Percentiles rank a stretch among this genome's conserved stretches.
Evolutionary conservation across 2,797 vertebrate species (phyloP).

Genomic region (Rhadinocentrus ornatus): DNA sequence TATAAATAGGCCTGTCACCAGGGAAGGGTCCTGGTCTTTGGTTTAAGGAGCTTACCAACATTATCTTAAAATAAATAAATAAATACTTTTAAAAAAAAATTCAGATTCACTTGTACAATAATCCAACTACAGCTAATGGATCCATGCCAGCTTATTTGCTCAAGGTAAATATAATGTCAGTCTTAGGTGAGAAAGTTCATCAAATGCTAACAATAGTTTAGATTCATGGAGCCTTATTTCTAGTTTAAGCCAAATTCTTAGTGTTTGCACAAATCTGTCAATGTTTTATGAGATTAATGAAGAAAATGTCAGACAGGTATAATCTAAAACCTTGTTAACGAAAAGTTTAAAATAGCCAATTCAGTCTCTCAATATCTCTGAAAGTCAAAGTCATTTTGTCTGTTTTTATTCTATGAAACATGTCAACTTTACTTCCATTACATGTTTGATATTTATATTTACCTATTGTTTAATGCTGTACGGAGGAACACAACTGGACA

Average conservation of each 20-base stretch:
- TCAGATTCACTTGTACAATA: slow-evolving; percentile 34
- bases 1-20: slow-evolving; percentile 41
- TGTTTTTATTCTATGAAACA: too few species aligned
- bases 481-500: neutral
- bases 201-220: slow-evolving; percentile 21
- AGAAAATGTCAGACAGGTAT: slow-evolving; percentile 24
- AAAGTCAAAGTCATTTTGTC: slow-evolving; percentile 28
- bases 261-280: slow-evolving; percentile 22
- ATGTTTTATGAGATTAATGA: slow-evolving; percentile 24
- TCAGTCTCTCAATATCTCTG: neutral
- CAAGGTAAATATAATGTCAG: slow-evolving; percentile 27
- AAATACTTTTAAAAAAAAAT: slow-evolving; percentile 6
- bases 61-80: slow-evolving; percentile 14
- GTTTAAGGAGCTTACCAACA: slow-evolving; percentile 41
- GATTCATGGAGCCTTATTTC: slow-evolving; percentile 16
- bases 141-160: slow-evolving; percentile 39
- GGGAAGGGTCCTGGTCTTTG: slow-evolving; percentile 39
- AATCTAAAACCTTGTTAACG: slow-evolving; percentile 7
- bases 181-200: slow-evolving; percentile 18
- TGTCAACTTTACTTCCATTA: neutral
- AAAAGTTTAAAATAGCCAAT: neutral
- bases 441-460: neutral
- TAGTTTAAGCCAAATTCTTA: slow-evolving; percentile 16
- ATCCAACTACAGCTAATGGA: slow-evolving; percentile 21
- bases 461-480: neutral